Conservation (phyloP, 2,113 vertebrate species). For the Notothenia rossii region DNA sequence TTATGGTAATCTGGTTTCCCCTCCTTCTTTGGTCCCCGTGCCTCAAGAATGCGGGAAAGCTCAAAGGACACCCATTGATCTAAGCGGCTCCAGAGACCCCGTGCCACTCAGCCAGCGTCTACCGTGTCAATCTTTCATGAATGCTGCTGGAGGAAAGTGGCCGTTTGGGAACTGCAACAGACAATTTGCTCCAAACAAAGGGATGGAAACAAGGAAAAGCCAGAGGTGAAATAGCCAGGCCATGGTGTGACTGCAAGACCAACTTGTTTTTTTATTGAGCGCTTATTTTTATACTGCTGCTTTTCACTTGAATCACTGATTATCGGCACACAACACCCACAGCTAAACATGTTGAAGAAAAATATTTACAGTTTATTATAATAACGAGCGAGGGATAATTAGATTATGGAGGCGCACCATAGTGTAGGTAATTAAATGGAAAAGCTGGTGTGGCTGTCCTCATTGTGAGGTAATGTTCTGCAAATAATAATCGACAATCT, state of each 20-base stretch:
- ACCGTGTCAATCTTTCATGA: conserved; percentile 75
- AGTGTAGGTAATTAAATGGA: no score
- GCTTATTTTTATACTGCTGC: conserved; percentile 58
- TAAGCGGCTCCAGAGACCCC: conserved; percentile 67
- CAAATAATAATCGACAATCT: conserved; percentile 23
- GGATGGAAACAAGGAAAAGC: conserved; percentile 27
- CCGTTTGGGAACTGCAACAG: conserved; percentile 55
- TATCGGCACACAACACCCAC: conserved; percentile 40
- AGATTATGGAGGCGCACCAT: no score
- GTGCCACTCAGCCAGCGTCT: conserved; percentile 68
- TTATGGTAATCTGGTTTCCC: conserved; percentile 74
- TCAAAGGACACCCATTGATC: conserved; percentile 75
- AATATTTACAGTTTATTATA: not conserved
- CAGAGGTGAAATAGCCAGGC: conserved; percentile 19
- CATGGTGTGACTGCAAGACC: conserved; percentile 26
- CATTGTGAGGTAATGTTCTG: not conserved
- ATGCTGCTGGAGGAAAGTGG: conserved; percentile 68
- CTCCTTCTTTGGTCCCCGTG: conserved; percentile 52
- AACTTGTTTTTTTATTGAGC: conserved; percentile 64
- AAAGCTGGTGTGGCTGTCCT: conserved; percentile 1
- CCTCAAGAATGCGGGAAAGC: conserved; percentile 55
- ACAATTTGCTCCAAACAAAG: conserved; percentile 66
- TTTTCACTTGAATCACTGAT: conserved; percentile 45
- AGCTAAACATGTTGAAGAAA: conserved; percentile 35
- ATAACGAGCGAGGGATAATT: no score